Base-by-base conservation (phyloP, 2,113 vertebrate genomes). In the Ammodytes dubius region DNA sequence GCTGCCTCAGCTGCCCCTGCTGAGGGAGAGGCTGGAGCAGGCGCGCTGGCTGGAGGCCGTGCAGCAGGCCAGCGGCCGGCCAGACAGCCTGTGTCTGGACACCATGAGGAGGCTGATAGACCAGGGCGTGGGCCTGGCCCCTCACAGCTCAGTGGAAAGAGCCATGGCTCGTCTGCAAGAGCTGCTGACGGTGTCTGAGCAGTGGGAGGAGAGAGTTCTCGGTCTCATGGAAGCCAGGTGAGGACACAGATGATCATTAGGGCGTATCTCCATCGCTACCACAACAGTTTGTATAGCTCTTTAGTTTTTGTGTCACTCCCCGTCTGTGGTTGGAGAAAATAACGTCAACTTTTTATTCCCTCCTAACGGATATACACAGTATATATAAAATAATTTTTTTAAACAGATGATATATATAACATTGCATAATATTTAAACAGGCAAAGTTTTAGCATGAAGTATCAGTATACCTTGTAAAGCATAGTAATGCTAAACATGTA, bases 121-220 rank as follows among this genome's bases (percentile, higher is more conserved):
- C 91, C 96, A 97, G 6, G 98, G 98, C 0, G 97, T 99, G 74
- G 98, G 98, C n/a, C 89, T 99, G 2, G 93, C 95, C 0, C 97
- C 98, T 0, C 97, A 97, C 70, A 90, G 96, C 1, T 96, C 96
- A 0, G 97, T 99, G 43, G 98, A 99, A 87, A 97, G 94, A 75
- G 97, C 97, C 0, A 99, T 99, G 98, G 98, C 98, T 0, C 95
- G 95, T 53, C 95, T 99, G 77, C 98, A 99, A 87, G 98, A 99
- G 85, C 93, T 99, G 65, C 97, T 99, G 4, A 99, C 98, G 0
- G 95, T 99, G 39, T 98, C 97, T 0, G 98, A 99, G 88, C 97
- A 98, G 93, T 98, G 97, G 97, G 98, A 99, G 73, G 98, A 99
- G 92, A 94, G 96, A 72, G 97, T 96, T 65, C 96, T 94, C 71